Conservation (phyloP, 2,888 invertebrate species). For the Apodemia duryi region DNA sequence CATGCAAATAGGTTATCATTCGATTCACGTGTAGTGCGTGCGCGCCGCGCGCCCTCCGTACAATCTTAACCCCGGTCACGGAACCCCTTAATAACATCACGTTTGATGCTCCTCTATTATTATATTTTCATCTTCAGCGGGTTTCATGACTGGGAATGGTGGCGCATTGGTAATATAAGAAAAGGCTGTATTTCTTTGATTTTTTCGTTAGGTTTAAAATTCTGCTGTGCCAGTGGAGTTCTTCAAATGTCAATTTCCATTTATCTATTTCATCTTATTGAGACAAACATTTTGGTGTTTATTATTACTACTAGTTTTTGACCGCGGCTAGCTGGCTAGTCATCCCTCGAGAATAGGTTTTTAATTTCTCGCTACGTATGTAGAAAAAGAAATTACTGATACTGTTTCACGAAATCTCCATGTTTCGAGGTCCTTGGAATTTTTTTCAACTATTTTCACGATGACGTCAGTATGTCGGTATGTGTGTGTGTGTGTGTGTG, state of each 20-base stretch:
- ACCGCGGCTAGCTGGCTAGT: too few relatives aligned
- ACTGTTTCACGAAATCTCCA: too few relatives aligned
- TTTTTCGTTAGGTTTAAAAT: conserved; percentile 45
- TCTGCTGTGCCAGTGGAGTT: conserved; percentile 14
- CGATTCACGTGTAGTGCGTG: conserved; percentile 65
- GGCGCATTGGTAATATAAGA: conserved; percentile 47
- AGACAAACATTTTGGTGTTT: too few relatives aligned
- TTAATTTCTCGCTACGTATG: too few relatives aligned
- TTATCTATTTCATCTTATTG: not conserved
- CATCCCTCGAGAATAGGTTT: too few relatives aligned
- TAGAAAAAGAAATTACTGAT: too few relatives aligned
- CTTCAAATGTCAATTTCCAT: not conserved
- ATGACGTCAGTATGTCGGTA: too few relatives aligned
- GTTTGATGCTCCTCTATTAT: conserved; percentile 79
- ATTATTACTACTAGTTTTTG: too few relatives aligned
- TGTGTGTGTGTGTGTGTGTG: too few relatives aligned
- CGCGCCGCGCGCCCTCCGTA: conserved; percentile 42
- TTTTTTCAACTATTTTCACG: too few relatives aligned
- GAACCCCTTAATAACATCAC: conserved; percentile 76
- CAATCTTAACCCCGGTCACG: conserved; percentile 66
- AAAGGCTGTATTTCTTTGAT: conserved; percentile 43
- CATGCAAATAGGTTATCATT: conserved; percentile 67
- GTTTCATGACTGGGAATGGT: conserved; percentile 66
- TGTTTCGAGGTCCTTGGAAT: too few relatives aligned
- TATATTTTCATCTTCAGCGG: conserved; percentile 75